A percentile compares a stretch with the other conserved stretches of the same genome.
Evolutionary conservation across 92 coral and sea anemone species (phyloP).

Genomic region (Heliopora coerulea): DNA sequence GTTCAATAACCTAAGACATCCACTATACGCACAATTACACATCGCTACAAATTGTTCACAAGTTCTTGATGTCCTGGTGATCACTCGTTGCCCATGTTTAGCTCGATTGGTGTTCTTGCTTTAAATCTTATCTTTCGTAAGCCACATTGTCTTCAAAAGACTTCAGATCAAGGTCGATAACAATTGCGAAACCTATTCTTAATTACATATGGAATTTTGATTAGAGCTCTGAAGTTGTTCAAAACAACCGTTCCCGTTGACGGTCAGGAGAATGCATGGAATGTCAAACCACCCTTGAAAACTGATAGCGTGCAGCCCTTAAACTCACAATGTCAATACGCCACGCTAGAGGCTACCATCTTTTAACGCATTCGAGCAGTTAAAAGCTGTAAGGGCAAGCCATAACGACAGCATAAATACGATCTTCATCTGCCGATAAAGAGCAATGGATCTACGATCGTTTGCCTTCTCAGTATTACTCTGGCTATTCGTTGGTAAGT

Average conservation of each 20-base stretch:
- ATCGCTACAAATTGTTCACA: no score
- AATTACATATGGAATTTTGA: conserved; percentile 35
- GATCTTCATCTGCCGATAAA: conserved; percentile 9
- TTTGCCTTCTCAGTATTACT: background rate
- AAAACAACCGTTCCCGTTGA: conserved; percentile 8
- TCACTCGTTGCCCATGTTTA: no score
- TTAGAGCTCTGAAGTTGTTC: conserved; percentile 25
- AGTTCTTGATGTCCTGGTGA: no score
- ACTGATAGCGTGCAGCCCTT: conserved; percentile 18
- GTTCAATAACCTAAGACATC: no score
- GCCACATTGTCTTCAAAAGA: conserved; percentile 3
- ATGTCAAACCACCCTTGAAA: conserved; percentile 7
- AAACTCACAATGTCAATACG: conserved; percentile 30
- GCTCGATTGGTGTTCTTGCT: background rate
- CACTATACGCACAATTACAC: no score
- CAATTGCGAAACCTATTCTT: conserved; percentile 4
- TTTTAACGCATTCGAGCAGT: conserved; percentile 35
- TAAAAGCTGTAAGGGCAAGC: conserved; percentile 7
- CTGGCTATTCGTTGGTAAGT: conserved; percentile 19
- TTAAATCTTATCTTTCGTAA: conserved; percentile 12
- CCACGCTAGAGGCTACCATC: conserved; percentile 5
- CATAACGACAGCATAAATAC: background rate
- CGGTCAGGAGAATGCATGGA: conserved; percentile 22
- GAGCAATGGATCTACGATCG: conserved; percentile 19
- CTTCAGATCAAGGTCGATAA: conserved; percentile 20